Conservation (phyloP, 1,140 invertebrate species). For the Agrypnia vestita region DNA sequence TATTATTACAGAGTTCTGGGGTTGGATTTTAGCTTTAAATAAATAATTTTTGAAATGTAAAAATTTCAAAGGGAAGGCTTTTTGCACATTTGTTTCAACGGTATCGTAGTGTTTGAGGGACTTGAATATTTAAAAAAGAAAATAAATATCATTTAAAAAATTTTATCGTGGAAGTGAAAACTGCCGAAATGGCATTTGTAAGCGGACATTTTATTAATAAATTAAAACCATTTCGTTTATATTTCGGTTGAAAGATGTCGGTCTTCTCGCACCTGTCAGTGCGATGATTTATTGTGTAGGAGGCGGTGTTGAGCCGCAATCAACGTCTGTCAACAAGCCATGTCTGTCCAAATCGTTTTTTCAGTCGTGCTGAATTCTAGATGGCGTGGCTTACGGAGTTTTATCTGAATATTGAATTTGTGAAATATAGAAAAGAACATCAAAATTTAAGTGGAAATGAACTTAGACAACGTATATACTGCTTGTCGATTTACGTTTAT, state of each 20-base stretch:
- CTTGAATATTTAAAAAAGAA: no score
- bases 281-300: conserved; percentile 54
- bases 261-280: conserved; percentile 56
- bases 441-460: no score
- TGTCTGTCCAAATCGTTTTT: conserved; percentile 16
- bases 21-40: no score
- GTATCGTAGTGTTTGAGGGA: no score
- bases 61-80: no score
- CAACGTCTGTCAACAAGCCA: conserved; percentile 52
- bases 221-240: conserved; percentile 15
- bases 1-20: no score
- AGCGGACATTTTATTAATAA: background rate
- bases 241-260: conserved; percentile 25
- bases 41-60: no score
- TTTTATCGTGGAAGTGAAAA: background rate
- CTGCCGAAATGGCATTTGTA: background rate
- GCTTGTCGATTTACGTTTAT: background rate
- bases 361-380: conserved; percentile 21
- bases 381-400: background rate
- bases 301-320: conserved; percentile 44
- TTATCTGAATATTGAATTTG: background rate
- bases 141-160: no score
- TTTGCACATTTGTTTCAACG: no score
- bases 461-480: background rate
- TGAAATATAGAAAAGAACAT: background rate